These are phyloP conservation scores for Cheilosia vulpina DNA, from an alignment of 2,888 invertebrate species.

Conservation along the genomic window DNA sequence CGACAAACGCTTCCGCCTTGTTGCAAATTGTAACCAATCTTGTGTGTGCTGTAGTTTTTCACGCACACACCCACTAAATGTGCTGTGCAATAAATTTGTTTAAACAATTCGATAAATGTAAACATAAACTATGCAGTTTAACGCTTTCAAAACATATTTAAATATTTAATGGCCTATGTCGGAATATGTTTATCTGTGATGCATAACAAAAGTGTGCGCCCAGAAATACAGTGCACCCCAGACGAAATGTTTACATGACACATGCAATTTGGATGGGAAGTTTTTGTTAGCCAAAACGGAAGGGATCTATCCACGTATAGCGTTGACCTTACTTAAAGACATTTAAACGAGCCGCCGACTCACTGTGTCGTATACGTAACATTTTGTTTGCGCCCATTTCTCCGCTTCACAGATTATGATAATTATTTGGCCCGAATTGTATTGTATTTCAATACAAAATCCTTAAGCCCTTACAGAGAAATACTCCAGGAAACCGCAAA, in stretches of 20 bases:
- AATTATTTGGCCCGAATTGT: not conserved
- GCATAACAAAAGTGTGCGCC: constrained; percentile 14
- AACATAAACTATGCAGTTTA: constrained; percentile 64
- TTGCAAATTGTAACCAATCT: constrained; percentile 29
- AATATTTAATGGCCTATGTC: constrained; percentile 71
- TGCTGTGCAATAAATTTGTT: constrained; percentile 59
- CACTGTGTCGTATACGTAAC: constrained; percentile 47
- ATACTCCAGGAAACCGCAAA: not conserved
- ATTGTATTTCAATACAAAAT: constrained; percentile 13
- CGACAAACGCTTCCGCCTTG: constrained; percentile 67
- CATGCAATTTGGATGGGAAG: constrained; percentile 12
- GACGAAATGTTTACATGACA: constrained; percentile 27
- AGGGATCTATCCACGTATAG: not conserved
- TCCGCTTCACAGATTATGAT: not conserved
- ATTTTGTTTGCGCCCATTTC: constrained; percentile 7
- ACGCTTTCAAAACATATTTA: constrained; percentile 68
- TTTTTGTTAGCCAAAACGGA: not conserved
- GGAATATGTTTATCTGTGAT: constrained; percentile 53
- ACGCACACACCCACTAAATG: constrained; percentile 1
- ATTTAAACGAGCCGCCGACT: not conserved
- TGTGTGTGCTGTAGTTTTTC: constrained; percentile 18
- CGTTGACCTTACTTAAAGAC: not conserved
- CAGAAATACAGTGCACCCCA: not conserved
- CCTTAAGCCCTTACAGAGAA: not conserved
- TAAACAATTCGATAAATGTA: constrained; percentile 65